Percentiles rank a stretch among this genome's conserved stretches.
phyloP scores from a whole-genome alignment of 64 coral and sea anemone species.

The Platygyra sinensis region DNA sequence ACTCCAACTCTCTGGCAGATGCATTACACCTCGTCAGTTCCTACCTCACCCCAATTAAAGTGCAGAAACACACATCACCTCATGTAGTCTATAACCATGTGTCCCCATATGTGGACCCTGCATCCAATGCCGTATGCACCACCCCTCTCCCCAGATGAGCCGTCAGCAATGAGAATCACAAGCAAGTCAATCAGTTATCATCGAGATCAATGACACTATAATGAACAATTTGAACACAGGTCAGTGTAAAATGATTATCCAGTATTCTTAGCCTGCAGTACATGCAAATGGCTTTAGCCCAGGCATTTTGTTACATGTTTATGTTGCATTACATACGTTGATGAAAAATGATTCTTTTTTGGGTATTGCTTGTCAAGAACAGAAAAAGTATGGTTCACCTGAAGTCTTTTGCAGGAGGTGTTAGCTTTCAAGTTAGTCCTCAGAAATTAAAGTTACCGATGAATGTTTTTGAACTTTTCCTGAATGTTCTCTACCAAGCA shows the following conservation, averaged over 20 bases:
- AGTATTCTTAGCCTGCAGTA: neutral
- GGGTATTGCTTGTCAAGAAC: too few species aligned
- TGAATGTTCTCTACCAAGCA: too few species aligned
- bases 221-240: slow-evolving; percentile 5
- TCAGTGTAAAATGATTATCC: neutral
- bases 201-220: neutral
- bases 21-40: slow-evolving; percentile 15
- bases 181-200: neutral
- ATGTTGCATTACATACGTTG: too few species aligned
- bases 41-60: neutral
- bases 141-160: slow-evolving; percentile 41
- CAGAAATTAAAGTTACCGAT: too few species aligned
- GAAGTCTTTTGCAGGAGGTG: too few species aligned
- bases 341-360: too few species aligned
- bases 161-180: slow-evolving; percentile 16
- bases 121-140: slow-evolving; percentile 12
- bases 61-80: neutral
- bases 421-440: too few species aligned
- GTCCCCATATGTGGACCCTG: slow-evolving; percentile 11
- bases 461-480: too few species aligned
- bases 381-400: too few species aligned
- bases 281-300: too few species aligned
- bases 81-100: slow-evolving; percentile 3
- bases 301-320: too few species aligned
- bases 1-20: slow-evolving; percentile 18